Conservation (phyloP, 2,113 vertebrate species). For the Pseudorhombus dupliciocellatus region DNA sequence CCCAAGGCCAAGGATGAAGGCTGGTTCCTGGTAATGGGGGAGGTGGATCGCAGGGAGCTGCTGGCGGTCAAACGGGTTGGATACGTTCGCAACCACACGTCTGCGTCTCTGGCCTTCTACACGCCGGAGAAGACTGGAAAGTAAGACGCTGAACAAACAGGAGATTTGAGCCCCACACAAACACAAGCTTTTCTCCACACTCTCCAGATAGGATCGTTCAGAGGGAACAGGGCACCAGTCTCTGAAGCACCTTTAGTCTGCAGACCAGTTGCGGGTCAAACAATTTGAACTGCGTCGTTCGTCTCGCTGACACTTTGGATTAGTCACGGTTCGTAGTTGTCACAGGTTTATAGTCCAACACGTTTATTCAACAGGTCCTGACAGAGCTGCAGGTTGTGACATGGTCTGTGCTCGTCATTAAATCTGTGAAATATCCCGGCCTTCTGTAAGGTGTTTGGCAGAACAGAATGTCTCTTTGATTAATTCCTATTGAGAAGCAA, state of each 20-base stretch:
- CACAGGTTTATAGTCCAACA: constrained; percentile 1
- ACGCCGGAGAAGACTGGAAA: constrained; percentile 90
- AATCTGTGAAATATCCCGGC: neutral
- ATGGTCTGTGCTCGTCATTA: neutral
- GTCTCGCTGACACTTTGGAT: neutral
- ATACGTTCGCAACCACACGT: constrained; percentile 82
- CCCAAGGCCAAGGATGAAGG: constrained; percentile 96
- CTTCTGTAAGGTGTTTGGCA: neutral
- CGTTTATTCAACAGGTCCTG: neutral
- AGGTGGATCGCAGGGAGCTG: constrained; percentile 92
- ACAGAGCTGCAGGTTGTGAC: neutral
- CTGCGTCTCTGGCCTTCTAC: constrained; percentile 90
- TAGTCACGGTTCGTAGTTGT: neutral
- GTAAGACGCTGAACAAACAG: constrained; percentile 76
- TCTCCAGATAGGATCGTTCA: neutral
- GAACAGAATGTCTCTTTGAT: neutral
- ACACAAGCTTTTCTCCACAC: neutral
- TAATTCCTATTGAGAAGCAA: neutral
- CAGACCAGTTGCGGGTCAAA: neutral
- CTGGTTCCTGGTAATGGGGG: constrained; percentile 94
- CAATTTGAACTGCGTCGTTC: neutral
- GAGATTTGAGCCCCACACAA: neutral
- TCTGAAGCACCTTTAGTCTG: neutral
- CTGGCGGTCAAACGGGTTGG: constrained; percentile 94
- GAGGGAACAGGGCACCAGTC: neutral